A percentile compares a stretch with the other conserved stretches of the same genome.
These are phyloP conservation scores for Heliocidaris tuberculata DNA, from an alignment of 35 echinoderm and acorn worm species.

Conservation along the genomic window DNA sequence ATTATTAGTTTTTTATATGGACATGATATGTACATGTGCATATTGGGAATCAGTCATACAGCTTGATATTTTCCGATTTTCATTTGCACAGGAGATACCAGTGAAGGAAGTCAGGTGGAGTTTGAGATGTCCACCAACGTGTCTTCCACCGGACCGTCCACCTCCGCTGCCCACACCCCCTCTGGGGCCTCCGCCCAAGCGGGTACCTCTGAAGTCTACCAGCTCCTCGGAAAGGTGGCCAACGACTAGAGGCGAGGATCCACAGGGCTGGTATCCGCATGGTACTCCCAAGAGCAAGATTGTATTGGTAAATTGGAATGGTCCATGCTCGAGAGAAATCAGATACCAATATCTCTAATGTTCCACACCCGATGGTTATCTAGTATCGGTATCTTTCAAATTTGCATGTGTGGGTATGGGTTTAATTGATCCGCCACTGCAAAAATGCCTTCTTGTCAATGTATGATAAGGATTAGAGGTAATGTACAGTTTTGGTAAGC, in stretches of 20 bases:
- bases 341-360: background rate
- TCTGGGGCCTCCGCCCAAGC: background rate
- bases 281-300: background rate
- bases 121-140: constrained; percentile 74
- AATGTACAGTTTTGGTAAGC: no score
- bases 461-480: no score
- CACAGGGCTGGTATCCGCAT: background rate
- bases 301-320: background rate
- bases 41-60: no score
- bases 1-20: no score
- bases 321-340: no score
- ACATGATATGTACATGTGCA: no score
- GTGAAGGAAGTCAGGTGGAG: constrained; percentile 81
- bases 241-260: constrained; percentile 42
- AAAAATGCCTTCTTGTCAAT: no score
- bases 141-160: constrained; percentile 42
- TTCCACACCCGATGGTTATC: background rate
- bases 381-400: no score
- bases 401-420: no score
- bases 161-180: background rate
- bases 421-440: no score
- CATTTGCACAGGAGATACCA: constrained; percentile 53
- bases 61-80: background rate
- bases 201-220: constrained; percentile 66
- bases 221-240: constrained; percentile 67